These are phyloP conservation scores for Andrena dorsata DNA, from an alignment of 2,888 invertebrate genomes.

Conservation along the genomic window DNA sequence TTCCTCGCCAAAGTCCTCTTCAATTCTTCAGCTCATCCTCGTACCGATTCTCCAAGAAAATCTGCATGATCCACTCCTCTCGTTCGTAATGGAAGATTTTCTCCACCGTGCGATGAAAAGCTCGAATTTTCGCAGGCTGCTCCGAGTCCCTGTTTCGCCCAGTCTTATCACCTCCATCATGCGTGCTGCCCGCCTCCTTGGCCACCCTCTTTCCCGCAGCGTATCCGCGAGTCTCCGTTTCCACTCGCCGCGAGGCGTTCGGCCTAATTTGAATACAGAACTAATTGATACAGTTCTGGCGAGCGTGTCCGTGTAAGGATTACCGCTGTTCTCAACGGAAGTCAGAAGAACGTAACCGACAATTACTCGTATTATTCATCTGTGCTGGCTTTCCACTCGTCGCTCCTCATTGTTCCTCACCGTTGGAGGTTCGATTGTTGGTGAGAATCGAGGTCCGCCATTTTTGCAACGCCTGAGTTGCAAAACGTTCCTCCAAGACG, in stretches of 20 bases:
- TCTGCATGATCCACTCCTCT: not conserved
- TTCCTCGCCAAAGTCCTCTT: not conserved
- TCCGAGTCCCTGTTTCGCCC: conserved; percentile 30
- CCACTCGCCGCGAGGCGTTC: conserved; percentile 21
- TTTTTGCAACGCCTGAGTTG: conserved; percentile 60
- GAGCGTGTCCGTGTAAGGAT: conserved; percentile 15
- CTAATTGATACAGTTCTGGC: conserved; percentile 64
- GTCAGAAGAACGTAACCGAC: conserved; percentile 7
- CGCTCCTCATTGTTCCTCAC: conserved; percentile 15
- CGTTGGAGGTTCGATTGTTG: conserved; percentile 17
- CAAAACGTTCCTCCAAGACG: conserved; percentile 24
- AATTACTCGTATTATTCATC: conserved; percentile 30
- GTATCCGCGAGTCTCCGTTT: conserved; percentile 17
- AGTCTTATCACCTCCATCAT: conserved; percentile 48
- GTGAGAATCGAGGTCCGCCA: conserved; percentile 62
- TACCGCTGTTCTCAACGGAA: conserved; percentile 11
- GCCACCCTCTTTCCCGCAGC: not conserved
- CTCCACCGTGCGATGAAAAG: conserved; percentile 48
- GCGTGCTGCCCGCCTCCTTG: conserved; percentile 14
- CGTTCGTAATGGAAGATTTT: conserved; percentile 54
- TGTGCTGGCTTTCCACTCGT: conserved; percentile 12
- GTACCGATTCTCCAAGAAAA: conserved; percentile 6
- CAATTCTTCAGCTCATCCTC: not conserved
- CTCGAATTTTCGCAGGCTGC: conserved; percentile 54
- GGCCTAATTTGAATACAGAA: conserved; percentile 72